Evolutionary conservation across 2,797 vertebrate species (phyloP), one percentile per base, ranked within the genome.

Genomic region (Decapterus maruadsi): DNA sequence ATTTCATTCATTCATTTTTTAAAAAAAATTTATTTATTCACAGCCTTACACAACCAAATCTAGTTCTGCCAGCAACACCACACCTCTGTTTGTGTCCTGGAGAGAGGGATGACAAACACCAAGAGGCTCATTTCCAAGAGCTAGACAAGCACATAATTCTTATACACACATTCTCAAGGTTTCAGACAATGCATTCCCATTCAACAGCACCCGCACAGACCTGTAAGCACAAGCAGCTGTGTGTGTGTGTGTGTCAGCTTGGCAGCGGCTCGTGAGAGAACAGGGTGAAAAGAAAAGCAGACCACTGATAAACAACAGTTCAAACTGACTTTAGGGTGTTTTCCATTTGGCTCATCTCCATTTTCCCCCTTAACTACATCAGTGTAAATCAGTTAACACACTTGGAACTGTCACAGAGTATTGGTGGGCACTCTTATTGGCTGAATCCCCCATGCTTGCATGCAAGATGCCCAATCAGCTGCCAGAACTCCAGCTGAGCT

Each of bases 401-500:
- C 16, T 64, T 43, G 1, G 14, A 77, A 26, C 62, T 63, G 54
- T 56, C 16, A 57, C n/a, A 55, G 70, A 36, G 51, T 26, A 65
- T 81, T 59, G 19, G 62, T 77, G 54, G 71, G 66, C 76, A 22
- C 61, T 48, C 83, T 86, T 8, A 93, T 89, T 94, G 90, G 93
- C 76, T 83, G 78, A 92, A 91, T 13, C 87, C 84, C 3, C 91
- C 89, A 3, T 87, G 90, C 78, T 89, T 83, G 84, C 82, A 84
- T 0, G 91, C 92, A 34, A 94, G 87, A 16, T 77, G 89, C 29
- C 94, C 94, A 93, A 95, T 94, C 83, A 94, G 91, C 84, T 94
- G 87, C 94, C 92, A 95, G 92, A 94, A 95, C 75, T 94, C 92
- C 71, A 89, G 77, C 88, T 92, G 78, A 94, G 90, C 77, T 94